These are phyloP conservation scores for Cosmopolites sordidus DNA, from an alignment of 2,888 invertebrate species.

Conservation along the genomic window DNA sequence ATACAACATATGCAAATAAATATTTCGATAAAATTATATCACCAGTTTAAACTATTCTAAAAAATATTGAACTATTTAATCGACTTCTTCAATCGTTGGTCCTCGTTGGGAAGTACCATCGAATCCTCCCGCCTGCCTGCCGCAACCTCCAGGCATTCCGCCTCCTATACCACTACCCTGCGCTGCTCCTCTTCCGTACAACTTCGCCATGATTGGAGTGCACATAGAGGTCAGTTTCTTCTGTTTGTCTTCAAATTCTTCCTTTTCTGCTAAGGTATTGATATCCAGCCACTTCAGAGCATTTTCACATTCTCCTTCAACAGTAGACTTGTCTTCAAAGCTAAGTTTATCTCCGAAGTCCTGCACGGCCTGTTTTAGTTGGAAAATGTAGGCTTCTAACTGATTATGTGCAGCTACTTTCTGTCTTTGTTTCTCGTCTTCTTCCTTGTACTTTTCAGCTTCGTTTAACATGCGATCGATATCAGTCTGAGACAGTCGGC, in stretches of 20 bases:
- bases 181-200: constrained; percentile 38
- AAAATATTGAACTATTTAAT: no score
- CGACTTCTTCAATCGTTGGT: constrained; percentile 19
- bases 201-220: constrained; percentile 59
- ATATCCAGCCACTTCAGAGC: constrained; percentile 63
- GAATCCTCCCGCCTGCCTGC: constrained; percentile 9
- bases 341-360: constrained; percentile 60
- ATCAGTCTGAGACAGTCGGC: constrained; percentile 24
- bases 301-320: constrained; percentile 54
- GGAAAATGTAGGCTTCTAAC: constrained; percentile 66
- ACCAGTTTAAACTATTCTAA: no score
- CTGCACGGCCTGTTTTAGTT: constrained; percentile 62
- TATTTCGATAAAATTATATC: no score
- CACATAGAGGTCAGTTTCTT: constrained; percentile 50
- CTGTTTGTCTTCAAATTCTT: constrained; percentile 61
- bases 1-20: no score
- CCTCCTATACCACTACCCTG: constrained; percentile 26
- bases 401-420: constrained; percentile 66
- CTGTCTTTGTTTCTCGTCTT: constrained; percentile 63
- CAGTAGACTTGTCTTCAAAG: constrained; percentile 60
- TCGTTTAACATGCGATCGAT: constrained; percentile 25
- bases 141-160: constrained; percentile 33
- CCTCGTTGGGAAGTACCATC: constrained; percentile 6
- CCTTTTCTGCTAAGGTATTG: constrained; percentile 62
- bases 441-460: constrained; percentile 24